Conservation (phyloP, 2,113 vertebrate species). For the Sturnus vulgaris region DNA sequence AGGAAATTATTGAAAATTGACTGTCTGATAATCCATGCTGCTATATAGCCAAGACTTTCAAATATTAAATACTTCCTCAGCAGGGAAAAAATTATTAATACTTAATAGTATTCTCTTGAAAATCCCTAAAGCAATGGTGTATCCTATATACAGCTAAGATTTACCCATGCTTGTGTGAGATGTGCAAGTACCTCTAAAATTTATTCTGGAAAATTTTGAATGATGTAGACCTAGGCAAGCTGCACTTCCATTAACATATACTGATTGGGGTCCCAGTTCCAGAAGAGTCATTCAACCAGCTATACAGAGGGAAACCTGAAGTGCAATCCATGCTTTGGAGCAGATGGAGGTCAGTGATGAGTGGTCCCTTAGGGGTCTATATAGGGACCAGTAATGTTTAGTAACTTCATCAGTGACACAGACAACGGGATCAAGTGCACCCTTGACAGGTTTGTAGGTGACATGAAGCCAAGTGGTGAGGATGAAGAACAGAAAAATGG, state of each 20-base stretch:
- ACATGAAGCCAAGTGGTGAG: neutral
- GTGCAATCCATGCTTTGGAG: neutral
- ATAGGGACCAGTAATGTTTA: neutral
- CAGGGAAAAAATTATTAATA: neutral
- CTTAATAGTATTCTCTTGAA: neutral
- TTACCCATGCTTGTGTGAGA: neutral
- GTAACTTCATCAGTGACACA: neutral
- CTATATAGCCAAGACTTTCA: neutral
- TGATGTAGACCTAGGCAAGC: neutral
- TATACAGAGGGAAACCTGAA: neutral
- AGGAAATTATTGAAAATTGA: neutral
- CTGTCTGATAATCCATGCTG: neutral
- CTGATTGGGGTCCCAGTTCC: neutral
- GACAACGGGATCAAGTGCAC: neutral
- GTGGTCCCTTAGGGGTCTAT: neutral
- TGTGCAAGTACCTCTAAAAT: neutral
- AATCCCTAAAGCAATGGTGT: neutral
- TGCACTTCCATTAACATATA: neutral
- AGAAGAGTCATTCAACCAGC: neutral
- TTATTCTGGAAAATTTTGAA: neutral
- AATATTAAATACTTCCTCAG: neutral
- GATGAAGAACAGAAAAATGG: neutral
- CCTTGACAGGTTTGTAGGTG: neutral
- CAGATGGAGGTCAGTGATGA: neutral
- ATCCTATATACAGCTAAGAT: neutral